Evolutionary conservation across 2,888 invertebrate genomes (phyloP).

Genomic region (Meghimatium bilineatum): DNA sequence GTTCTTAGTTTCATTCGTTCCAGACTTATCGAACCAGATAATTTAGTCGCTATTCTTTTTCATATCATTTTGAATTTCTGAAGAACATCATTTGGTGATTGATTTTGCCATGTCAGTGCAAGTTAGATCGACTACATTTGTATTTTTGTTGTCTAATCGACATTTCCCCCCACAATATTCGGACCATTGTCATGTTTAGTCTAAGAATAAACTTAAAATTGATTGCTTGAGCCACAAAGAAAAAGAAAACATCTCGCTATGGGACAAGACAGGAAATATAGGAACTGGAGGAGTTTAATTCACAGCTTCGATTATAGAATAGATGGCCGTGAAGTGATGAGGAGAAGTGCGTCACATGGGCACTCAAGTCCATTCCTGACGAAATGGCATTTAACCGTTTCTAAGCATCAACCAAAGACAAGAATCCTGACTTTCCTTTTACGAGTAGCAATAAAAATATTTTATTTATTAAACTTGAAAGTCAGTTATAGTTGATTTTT

Average conservation of each 20-base stretch:
- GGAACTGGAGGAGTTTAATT: background rate
- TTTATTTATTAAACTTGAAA: too few species aligned
- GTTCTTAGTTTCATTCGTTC: too few species aligned
- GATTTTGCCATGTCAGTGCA: too few species aligned
- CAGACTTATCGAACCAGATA: too few species aligned
- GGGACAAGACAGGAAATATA: background rate
- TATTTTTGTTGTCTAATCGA: too few species aligned
- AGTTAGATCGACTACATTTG: too few species aligned
- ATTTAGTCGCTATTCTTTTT: too few species aligned
- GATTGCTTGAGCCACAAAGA: background rate
- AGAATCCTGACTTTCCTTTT: background rate
- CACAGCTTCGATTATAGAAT: background rate
- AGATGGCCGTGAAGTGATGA: background rate
- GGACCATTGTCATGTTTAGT: background rate
- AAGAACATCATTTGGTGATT: too few species aligned
- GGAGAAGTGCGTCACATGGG: background rate
- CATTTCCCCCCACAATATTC: background rate
- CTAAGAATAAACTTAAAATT: background rate
- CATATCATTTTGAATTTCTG: too few species aligned
- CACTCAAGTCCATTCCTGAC: too few species aligned
- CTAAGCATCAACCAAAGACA: background rate
- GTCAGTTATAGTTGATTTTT: background rate
- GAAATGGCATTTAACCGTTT: background rate
- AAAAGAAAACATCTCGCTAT: background rate
- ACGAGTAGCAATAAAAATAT: too few species aligned